Evolutionary conservation across 2,113 vertebrate genomes (phyloP).

Genomic region (Elephas maximus): DNA sequence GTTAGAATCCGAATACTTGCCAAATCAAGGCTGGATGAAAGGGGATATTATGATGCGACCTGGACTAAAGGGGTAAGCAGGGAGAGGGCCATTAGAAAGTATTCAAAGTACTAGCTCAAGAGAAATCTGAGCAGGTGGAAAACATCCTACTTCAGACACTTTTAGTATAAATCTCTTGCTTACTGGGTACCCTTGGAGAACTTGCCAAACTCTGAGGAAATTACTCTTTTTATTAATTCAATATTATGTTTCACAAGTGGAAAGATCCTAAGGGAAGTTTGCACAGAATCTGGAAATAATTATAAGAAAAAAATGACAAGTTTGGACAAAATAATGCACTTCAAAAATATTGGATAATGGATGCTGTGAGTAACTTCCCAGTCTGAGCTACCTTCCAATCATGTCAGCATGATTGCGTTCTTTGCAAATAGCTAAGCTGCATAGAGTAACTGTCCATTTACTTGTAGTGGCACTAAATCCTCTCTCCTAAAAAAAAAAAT

Average conservation of each 20-base stretch:
- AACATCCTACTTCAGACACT: background rate
- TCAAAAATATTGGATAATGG: conserved; percentile 69
- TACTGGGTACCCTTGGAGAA: background rate
- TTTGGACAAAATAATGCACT: conserved; percentile 68
- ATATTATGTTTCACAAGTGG: background rate
- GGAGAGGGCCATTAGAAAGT: background rate
- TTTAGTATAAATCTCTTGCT: background rate
- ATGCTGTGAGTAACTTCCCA: conserved; percentile 52
- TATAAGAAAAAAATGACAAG: conserved; percentile 52
- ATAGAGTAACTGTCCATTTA: conserved; percentile 34
- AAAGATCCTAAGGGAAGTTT: conserved; percentile 24
- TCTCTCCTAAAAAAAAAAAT: conserved; percentile 63
- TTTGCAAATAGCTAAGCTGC: conserved; percentile 56
- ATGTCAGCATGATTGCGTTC: conserved; percentile 71
- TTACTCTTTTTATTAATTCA: background rate
- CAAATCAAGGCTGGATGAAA: background rate
- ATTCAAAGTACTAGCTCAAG: background rate
- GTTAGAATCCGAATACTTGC: background rate
- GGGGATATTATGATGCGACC: background rate
- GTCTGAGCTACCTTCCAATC: conserved; percentile 53
- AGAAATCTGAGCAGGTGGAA: background rate
- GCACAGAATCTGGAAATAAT: conserved; percentile 40
- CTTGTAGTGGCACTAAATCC: conserved; percentile 43
- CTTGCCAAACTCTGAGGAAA: background rate
- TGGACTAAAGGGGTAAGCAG: background rate